These are phyloP conservation scores for Spisula solida DNA, from an alignment of 2,888 invertebrate genomes.

Conservation along the genomic window DNA sequence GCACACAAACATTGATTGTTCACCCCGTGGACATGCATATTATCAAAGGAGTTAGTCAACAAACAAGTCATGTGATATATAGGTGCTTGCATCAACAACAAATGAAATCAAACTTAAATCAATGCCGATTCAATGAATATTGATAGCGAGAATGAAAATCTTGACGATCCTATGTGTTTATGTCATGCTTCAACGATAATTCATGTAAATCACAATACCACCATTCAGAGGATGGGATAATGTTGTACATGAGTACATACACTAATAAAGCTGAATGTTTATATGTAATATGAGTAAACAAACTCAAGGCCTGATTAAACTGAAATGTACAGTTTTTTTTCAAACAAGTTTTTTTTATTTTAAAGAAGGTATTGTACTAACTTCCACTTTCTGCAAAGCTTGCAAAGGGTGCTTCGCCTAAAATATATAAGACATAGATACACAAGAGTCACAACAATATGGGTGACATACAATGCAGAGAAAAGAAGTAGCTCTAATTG, in stretches of 20 bases:
- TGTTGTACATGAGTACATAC: not conserved
- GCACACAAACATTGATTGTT: not conserved
- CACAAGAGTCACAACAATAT: conserved; percentile 3
- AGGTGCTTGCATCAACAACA: too few species aligned
- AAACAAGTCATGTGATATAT: not conserved
- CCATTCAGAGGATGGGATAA: not conserved
- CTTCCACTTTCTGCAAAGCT: conserved; percentile 67
- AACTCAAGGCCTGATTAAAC: not conserved
- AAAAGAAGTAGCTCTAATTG: not conserved
- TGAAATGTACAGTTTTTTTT: not conserved
- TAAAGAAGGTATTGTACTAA: conserved; percentile 55
- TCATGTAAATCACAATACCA: not conserved
- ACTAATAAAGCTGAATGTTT: too few species aligned
- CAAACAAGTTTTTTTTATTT: not conserved
- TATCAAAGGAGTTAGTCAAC: conserved; percentile 2
- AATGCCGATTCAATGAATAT: not conserved
- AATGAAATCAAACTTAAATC: too few species aligned
- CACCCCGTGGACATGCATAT: not conserved
- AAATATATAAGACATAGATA: conserved; percentile 39
- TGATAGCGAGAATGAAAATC: not conserved
- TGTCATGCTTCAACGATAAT: not conserved
- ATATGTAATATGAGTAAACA: too few species aligned
- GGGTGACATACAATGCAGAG: not conserved
- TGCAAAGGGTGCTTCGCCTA: conserved; percentile 65
- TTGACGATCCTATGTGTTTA: not conserved